Percentiles rank a stretch among this genome's conserved stretches.
Conservation (phyloP, 2,113 vertebrate species). For the Leptosomus discolor region DNA sequence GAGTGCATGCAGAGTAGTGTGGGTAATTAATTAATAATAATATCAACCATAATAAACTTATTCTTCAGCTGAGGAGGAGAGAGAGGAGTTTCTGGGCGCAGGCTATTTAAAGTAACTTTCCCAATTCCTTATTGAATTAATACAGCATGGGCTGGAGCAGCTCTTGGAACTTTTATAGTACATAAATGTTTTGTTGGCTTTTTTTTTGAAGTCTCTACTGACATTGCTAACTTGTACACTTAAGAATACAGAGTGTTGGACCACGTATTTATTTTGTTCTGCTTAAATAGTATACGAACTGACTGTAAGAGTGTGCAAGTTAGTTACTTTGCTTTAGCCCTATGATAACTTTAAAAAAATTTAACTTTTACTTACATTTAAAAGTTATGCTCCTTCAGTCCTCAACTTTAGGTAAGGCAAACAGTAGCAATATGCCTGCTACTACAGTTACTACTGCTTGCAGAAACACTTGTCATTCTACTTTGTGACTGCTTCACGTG, state of each 20-base stretch:
- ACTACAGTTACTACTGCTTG: background rate
- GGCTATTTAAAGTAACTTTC: background rate
- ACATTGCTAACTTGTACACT: background rate
- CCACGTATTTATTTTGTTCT: background rate
- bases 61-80: background rate
- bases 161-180: background rate
- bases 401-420: background rate
- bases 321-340: background rate
- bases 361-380: background rate
- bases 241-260: background rate
- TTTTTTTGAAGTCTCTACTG: background rate
- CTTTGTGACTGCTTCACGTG: background rate
- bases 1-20: background rate
- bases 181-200: background rate
- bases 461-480: background rate
- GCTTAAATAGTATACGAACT: background rate
- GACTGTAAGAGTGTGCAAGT: background rate
- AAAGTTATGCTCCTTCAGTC: background rate
- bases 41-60: background rate
- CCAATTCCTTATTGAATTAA: background rate
- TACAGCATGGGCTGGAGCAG: background rate
- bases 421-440: background rate
- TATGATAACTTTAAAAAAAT: background rate
- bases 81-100: background rate
- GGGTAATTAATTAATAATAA: background rate